phyloP scores from a whole-genome alignment of 2,113 vertebrate species.

The Cynocephalus volans region DNA sequence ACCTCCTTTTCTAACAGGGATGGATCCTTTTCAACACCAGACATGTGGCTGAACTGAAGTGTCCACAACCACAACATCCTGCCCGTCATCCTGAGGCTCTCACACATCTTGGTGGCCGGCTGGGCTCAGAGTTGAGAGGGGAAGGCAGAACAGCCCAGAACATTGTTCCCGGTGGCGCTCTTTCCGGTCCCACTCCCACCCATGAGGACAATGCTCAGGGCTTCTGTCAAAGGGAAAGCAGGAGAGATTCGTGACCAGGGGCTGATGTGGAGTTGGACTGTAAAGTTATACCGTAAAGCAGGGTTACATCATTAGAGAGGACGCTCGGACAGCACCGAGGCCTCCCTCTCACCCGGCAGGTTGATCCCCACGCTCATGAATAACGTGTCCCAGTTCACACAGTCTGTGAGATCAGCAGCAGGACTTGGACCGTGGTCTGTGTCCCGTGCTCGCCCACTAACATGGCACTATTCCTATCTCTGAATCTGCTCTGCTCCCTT shows the following conservation, averaged over 20 bases:
- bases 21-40: rapidly evolving
- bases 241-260: not conserved
- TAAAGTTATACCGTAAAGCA: not conserved
- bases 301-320: too few relatives aligned
- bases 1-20: not conserved
- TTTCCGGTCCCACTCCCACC: conserved; percentile 53
- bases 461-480: not conserved
- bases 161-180: conserved; percentile 52
- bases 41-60: not conserved
- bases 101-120: not conserved
- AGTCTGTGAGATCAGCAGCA: not conserved
- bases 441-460: not conserved
- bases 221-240: conserved; percentile 31
- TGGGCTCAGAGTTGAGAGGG: not conserved
- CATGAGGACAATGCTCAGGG: conserved; percentile 1
- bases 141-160: not conserved
- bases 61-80: conserved; percentile 56
- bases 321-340: not conserved
- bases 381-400: not conserved
- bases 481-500: not conserved
- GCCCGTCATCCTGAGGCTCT: rapidly evolving
- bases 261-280: not conserved
- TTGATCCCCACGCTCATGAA: not conserved
- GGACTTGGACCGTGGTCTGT: not conserved
- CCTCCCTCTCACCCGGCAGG: not conserved